Conservation (phyloP, 2,888 invertebrate genomes). For the Nycteola revayana region DNA sequence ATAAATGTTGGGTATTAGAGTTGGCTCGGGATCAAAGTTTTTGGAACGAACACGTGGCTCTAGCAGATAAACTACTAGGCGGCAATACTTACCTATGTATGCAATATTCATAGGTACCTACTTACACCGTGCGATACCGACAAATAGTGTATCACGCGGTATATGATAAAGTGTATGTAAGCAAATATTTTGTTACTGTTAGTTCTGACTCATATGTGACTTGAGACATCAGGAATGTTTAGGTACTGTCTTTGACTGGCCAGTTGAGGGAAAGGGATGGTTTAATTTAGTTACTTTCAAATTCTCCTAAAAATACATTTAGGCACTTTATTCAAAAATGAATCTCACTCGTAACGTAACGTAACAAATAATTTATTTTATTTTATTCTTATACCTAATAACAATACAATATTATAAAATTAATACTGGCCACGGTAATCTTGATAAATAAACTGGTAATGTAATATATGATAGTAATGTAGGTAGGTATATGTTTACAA, state of each 20-base stretch:
- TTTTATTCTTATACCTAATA: too few species aligned
- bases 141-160: conserved; percentile 25
- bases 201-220: conserved; percentile 27
- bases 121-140: conserved; percentile 10
- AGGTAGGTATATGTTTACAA: too few species aligned
- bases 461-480: too few species aligned
- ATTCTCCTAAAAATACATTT: too few species aligned
- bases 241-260: conserved; percentile 22
- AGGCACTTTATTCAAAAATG: too few species aligned
- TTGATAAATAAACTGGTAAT: too few species aligned
- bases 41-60: conserved; percentile 34
- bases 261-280: conserved; percentile 26
- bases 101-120: conserved; percentile 13
- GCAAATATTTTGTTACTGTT: neutral
- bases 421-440: too few species aligned
- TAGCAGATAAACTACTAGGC: conserved; percentile 28
- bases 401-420: too few species aligned
- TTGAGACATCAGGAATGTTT: conserved; percentile 21
- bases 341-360: too few species aligned
- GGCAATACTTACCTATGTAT: conserved; percentile 24
- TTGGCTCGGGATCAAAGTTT: conserved; percentile 45
- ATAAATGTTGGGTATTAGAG: conserved; percentile 15
- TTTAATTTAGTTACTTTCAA: too few species aligned
- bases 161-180: neutral
- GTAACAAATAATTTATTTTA: too few species aligned